phyloP scores from a whole-genome alignment of 23 tunicate species.

The Ascidia mentula region DNA sequence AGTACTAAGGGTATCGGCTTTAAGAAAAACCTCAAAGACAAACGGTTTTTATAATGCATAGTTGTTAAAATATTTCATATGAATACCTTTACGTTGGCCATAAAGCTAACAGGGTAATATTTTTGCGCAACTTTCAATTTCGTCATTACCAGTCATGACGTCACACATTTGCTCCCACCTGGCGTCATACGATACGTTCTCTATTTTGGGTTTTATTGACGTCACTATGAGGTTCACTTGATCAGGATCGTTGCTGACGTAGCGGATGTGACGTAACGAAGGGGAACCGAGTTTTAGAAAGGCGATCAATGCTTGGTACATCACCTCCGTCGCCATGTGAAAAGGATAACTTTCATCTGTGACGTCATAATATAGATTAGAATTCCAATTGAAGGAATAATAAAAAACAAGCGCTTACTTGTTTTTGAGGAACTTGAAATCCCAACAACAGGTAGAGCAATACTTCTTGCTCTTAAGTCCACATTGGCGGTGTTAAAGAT shows the following conservation, averaged over 20 bases:
- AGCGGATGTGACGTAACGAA: slow-evolving; percentile 55
- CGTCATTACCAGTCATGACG: neutral
- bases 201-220: slow-evolving; percentile 68
- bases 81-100: too few species aligned
- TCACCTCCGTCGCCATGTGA: slow-evolving; percentile 51
- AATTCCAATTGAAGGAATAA: neutral
- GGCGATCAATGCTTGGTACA: slow-evolving; percentile 67
- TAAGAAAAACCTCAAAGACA: too few species aligned
- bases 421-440: slow-evolving; percentile 12
- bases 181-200: slow-evolving; percentile 64
- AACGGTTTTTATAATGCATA: too few species aligned
- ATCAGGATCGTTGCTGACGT: slow-evolving; percentile 57
- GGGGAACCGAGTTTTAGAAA: slow-evolving; percentile 51
- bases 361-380: neutral
- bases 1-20: too few species aligned
- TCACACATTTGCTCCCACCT: slow-evolving; percentile 32
- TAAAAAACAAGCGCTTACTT: neutral
- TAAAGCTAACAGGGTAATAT: too few species aligned
- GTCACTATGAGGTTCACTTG: slow-evolving; percentile 71
- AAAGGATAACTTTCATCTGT: slow-evolving; percentile 53
- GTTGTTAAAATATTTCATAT: too few species aligned
- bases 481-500: slow-evolving; percentile 58
- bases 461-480: slow-evolving; percentile 45
- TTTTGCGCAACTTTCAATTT: too few species aligned
- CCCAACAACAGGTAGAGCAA: slow-evolving; percentile 80